Conservation (phyloP, 2,113 vertebrate genomes). For the Ophiodon elongatus region DNA sequence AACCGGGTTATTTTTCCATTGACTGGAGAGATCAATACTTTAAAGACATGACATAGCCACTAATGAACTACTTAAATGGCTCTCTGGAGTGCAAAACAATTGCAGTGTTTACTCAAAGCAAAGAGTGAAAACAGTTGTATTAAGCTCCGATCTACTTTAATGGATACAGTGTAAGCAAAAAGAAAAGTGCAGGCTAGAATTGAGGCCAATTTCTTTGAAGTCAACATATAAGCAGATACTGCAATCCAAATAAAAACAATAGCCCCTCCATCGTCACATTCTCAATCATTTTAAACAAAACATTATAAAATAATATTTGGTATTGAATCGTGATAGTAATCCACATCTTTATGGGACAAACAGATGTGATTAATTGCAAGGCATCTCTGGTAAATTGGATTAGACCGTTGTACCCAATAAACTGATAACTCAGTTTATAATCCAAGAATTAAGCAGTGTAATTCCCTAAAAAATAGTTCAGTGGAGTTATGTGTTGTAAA, state of each 20-base stretch:
- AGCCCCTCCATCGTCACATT: background rate
- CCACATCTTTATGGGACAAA: background rate
- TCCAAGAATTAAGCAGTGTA: constrained; percentile 37
- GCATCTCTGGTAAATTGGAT: background rate
- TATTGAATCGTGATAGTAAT: constrained; percentile 5
- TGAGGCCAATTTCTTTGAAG: constrained; percentile 3
- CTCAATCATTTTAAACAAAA: background rate
- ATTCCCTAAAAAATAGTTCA: constrained; percentile 60
- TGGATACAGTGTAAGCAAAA: constrained; percentile 29
- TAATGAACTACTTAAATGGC: constrained; percentile 87
- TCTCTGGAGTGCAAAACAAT: constrained; percentile 83
- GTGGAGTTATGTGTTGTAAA: constrained; percentile 78
- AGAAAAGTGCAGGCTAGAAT: constrained; percentile 1
- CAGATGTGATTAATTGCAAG: background rate
- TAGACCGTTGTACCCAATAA: constrained; percentile 8
- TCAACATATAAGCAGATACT: constrained; percentile 2
- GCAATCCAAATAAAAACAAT: background rate
- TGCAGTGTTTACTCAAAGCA: constrained; percentile 72
- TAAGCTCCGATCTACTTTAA: constrained; percentile 42
- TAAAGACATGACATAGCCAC: constrained; percentile 92
- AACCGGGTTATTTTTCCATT: constrained; percentile 99
- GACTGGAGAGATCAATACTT: constrained; percentile 94
- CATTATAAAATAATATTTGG: background rate
- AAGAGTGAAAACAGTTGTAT: constrained; percentile 68
- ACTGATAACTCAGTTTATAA: background rate